Evolutionary conservation across 2,797 vertebrate genomes (phyloP).

Genomic region (Rhynchonycteris naso): DNA sequence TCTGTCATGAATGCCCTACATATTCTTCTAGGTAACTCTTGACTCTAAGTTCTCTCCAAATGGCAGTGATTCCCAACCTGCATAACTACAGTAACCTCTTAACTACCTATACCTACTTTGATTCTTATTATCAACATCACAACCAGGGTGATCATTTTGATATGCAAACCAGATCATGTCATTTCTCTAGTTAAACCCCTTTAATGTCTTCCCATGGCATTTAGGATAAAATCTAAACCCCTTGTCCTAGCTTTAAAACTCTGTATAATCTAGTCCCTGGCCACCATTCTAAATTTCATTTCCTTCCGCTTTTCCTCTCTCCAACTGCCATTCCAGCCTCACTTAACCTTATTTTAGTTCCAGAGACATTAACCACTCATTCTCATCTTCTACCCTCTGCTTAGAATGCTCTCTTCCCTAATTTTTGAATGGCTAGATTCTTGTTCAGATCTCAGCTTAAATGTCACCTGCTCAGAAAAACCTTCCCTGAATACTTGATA

Average conservation of each 20-base stretch:
- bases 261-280: neutral
- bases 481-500: neutral
- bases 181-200: neutral
- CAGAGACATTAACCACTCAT: neutral
- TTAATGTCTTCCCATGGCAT: neutral
- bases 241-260: neutral
- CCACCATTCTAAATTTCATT: neutral
- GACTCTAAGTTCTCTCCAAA: neutral
- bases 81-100: neutral
- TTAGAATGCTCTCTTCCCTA: neutral
- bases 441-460: neutral
- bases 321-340: neutral
- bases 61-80: neutral
- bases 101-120: neutral
- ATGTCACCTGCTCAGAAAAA: neutral
- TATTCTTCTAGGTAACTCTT: neutral
- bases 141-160: constrained; percentile 1
- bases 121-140: neutral
- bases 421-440: constrained; percentile 1
- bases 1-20: neutral
- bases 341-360: neutral
- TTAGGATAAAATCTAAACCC: constrained; percentile 16
- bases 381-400: neutral
- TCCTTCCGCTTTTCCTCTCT: neutral
- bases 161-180: neutral